A percentile compares a stretch with the other conserved stretches of the same genome.
phyloP scores from a whole-genome alignment of 2,797 vertebrate genomes.

The Cossypha niveicapilla region DNA sequence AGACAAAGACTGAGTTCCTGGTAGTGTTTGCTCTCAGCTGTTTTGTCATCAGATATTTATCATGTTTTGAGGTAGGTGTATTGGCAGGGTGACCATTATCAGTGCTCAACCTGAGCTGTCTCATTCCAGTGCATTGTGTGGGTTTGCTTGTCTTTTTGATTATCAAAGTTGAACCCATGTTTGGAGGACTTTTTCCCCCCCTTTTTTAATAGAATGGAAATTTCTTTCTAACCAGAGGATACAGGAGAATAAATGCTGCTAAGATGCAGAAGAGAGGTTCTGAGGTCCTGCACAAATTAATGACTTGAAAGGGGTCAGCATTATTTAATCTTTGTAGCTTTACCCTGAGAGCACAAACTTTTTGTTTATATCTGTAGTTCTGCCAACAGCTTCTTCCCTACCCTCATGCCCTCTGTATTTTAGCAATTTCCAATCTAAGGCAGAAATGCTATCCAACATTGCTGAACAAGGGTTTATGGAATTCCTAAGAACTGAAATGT shows the following conservation, averaged over 20 bases:
- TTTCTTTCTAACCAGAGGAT: neutral
- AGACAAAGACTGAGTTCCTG: neutral
- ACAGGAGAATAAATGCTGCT: neutral
- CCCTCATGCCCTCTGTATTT: neutral
- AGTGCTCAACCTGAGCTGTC: neutral
- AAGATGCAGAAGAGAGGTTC: neutral
- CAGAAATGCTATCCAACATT: neutral
- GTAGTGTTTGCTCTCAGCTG: neutral
- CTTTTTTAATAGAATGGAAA: neutral
- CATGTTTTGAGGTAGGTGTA: neutral
- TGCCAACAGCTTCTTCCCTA: neutral
- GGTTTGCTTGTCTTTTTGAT: neutral
- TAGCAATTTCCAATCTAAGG: neutral
- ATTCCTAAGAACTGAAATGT: neutral
- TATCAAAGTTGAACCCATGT: neutral
- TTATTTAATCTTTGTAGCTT: neutral
- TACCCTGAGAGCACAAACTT: neutral
- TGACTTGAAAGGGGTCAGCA: neutral
- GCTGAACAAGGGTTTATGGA: neutral
- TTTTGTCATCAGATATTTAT: neutral
- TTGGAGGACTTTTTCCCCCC: accelerated
- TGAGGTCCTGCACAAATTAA: neutral
- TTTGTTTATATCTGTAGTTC: neutral
- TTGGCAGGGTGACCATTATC: neutral
- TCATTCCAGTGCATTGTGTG: neutral